Conservation (phyloP, 2,797 vertebrate species). For the Mormyrus proboscirostris region DNA sequence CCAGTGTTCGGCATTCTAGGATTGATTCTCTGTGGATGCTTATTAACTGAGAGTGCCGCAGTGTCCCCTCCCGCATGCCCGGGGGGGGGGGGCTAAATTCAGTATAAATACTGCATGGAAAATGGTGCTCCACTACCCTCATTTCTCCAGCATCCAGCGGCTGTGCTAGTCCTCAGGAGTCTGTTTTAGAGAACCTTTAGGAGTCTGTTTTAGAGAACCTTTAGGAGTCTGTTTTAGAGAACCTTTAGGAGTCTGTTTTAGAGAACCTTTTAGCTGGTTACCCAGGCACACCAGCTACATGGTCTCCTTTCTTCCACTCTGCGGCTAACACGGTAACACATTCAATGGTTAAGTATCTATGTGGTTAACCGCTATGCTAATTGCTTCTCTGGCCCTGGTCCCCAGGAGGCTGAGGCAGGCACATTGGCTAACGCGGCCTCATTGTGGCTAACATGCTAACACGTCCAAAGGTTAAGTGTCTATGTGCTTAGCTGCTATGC, state of each 20-base stretch:
- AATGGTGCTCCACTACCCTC: background rate
- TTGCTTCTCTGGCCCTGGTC: conserved; percentile 21
- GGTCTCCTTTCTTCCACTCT: background rate
- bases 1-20: background rate
- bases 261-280: background rate
- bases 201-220: too few relatives aligned
- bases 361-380: background rate
- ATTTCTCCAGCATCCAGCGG: background rate
- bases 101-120: background rate
- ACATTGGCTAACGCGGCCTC: background rate
- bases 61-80: background rate
- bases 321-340: background rate
- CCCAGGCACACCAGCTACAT: background rate
- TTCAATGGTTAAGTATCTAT: background rate
- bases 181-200: too few relatives aligned
- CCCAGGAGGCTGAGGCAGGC: conserved; percentile 23
- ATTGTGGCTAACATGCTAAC: background rate
- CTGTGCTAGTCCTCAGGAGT: conserved; percentile 10
- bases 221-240: too few relatives aligned
- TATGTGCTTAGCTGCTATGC: background rate
- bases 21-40: background rate
- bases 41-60: background rate
- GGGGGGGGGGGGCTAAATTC: background rate
- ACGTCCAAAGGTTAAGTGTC: background rate
- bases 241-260: background rate